phyloP scores from a whole-genome alignment of 2,797 vertebrate species.

The Lagocephalus sceleratus region DNA sequence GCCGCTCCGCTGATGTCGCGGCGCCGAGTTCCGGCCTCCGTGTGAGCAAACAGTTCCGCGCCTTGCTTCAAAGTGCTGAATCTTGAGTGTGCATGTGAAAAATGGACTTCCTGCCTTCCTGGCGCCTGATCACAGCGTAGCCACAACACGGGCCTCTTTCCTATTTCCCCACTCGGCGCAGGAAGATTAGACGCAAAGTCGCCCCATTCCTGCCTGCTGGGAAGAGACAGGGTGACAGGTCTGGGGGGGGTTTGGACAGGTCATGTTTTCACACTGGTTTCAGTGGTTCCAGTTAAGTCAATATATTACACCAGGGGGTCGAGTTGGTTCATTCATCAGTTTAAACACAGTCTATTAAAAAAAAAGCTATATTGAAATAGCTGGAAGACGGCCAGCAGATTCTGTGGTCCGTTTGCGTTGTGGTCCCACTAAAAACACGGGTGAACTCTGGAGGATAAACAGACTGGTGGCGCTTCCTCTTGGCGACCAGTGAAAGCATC shows the following conservation, averaged over 20 bases:
- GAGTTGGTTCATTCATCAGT: too few relatives aligned
- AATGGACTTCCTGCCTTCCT: constrained; percentile 58
- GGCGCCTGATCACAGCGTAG: constrained; percentile 59
- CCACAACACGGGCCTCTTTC: constrained; percentile 54
- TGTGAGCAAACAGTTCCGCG: constrained; percentile 30
- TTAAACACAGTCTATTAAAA: too few relatives aligned
- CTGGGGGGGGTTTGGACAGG: too few relatives aligned
- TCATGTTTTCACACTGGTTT: too few relatives aligned
- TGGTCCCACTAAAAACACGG: too few relatives aligned
- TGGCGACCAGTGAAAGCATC: constrained; percentile 5
- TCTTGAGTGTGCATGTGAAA: constrained; percentile 53
- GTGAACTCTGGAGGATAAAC: not conserved
- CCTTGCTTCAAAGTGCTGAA: constrained; percentile 44
- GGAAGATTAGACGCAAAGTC: constrained; percentile 37
- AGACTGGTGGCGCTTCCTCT: not conserved
- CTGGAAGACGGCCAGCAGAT: too few relatives aligned
- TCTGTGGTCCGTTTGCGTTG: too few relatives aligned
- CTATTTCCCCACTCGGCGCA: constrained; percentile 24
- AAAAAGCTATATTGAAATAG: too few relatives aligned
- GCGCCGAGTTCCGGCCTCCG: not conserved
- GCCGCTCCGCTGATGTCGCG: too few relatives aligned
- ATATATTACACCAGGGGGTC: too few relatives aligned
- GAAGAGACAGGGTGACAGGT: not conserved
- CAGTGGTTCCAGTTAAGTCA: too few relatives aligned
- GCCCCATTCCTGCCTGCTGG: constrained; percentile 30